Conservation (phyloP, 1,140 invertebrate species). For the Portunus trituberculatus region DNA sequence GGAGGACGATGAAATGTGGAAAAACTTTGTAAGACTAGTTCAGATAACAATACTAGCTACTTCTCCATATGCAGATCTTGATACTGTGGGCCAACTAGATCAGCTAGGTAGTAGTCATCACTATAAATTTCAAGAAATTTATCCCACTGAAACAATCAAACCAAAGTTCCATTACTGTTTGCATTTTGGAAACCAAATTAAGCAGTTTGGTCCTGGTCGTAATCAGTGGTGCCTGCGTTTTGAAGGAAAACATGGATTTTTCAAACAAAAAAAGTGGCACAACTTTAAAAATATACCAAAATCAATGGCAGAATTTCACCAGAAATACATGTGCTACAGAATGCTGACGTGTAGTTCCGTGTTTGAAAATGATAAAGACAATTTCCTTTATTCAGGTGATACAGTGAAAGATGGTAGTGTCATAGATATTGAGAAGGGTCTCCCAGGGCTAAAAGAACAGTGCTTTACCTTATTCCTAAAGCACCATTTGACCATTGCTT, state of each 20-base stretch:
- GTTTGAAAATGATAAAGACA: no score
- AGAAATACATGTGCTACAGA: constrained; percentile 46
- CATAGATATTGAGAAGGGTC: not conserved
- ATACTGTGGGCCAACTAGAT: no score
- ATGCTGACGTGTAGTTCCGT: no score
- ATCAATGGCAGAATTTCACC: no score
- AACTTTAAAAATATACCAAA: no score
- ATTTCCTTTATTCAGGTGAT: constrained; percentile 44
- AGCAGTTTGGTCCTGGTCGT: constrained; percentile 32
- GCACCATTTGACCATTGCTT: no score
- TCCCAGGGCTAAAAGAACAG: constrained; percentile 34
- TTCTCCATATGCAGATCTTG: no score
- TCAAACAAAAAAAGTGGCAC: no score
- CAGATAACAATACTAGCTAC: constrained; percentile 44
- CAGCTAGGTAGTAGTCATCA: no score
- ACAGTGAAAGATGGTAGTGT: constrained; percentile 24
- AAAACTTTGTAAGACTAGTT: constrained; percentile 41
- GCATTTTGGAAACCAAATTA: constrained; percentile 25
- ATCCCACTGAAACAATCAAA: constrained; percentile 34
- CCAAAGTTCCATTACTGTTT: constrained; percentile 37
- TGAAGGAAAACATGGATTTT: no score
- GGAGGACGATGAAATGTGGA: constrained; percentile 32
- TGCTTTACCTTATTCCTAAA: not conserved
- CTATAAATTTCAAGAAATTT: no score
- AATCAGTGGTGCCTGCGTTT: no score